A percentile compares a stretch with the other conserved stretches of the same genome.
Conservation (phyloP, 2,888 invertebrate species). For the Conistra vaccinii region DNA sequence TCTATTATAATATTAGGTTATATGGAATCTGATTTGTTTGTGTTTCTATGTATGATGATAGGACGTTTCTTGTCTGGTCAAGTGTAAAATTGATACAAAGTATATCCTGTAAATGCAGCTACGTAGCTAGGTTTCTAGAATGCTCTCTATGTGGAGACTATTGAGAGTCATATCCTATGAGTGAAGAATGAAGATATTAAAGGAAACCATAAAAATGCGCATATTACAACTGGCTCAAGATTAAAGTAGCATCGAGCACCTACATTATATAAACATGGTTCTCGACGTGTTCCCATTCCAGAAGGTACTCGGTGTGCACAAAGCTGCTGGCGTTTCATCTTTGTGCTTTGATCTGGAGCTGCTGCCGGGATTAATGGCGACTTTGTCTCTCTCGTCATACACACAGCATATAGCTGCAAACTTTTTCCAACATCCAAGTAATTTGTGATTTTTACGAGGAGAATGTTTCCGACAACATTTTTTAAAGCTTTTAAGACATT, state of each 20-base stretch:
- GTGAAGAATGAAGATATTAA: slow-evolving; percentile 18
- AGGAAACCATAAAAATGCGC: slow-evolving; percentile 40
- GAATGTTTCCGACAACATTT: slow-evolving; percentile 13
- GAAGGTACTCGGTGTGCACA: slow-evolving; percentile 56
- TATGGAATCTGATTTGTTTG: background rate
- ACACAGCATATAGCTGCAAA: slow-evolving; percentile 21
- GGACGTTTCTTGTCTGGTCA: background rate
- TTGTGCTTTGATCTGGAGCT: slow-evolving; percentile 67
- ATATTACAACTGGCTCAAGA: slow-evolving; percentile 28
- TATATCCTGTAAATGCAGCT: background rate
- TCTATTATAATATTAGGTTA: background rate
- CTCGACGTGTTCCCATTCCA: slow-evolving; percentile 62
- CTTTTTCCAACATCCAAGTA: slow-evolving; percentile 20
- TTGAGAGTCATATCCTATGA: background rate
- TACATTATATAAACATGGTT: slow-evolving; percentile 50
- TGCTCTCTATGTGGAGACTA: background rate
- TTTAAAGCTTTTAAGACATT: slow-evolving; percentile 29
- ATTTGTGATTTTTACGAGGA: slow-evolving; percentile 24
- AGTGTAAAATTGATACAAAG: background rate
- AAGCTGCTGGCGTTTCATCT: slow-evolving; percentile 69
- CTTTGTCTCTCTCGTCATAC: slow-evolving; percentile 50
- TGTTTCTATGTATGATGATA: background rate
- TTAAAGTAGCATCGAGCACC: slow-evolving; percentile 39
- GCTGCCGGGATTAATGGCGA: slow-evolving; percentile 65
- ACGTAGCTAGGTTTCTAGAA: background rate